Conservation (phyloP, 1,140 invertebrate genomes). For the Sarcophaga bullata region DNA sequence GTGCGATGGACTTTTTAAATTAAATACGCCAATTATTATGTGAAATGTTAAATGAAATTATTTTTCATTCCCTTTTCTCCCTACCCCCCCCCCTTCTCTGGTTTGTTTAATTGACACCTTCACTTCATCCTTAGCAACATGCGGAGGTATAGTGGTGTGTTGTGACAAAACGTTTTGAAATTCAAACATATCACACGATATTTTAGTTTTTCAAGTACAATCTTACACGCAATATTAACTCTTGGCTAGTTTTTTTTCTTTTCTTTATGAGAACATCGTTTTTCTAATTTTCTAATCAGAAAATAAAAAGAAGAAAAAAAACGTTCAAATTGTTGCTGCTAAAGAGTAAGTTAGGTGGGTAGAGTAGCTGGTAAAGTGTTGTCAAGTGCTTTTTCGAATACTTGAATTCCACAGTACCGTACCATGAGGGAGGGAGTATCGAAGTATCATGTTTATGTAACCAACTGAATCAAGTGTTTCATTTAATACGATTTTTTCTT, state of each 20-base stretch:
- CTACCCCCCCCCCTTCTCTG: neutral
- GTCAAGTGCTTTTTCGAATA: neutral
- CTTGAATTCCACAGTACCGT: neutral
- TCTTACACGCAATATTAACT: conserved; percentile 18
- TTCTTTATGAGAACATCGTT: neutral
- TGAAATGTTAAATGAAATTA: neutral
- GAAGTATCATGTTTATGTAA: neutral
- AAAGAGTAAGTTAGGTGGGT: neutral
- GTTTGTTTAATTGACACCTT: neutral
- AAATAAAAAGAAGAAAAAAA: too few relatives aligned
- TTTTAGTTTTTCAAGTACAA: neutral
- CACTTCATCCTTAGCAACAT: neutral
- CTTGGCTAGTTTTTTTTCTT: neutral
- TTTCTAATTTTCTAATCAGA: too few relatives aligned
- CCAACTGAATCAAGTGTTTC: conserved; percentile 21
- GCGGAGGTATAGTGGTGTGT: neutral
- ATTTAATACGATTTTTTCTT: neutral
- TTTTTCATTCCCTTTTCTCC: neutral
- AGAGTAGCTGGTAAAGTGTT: neutral
- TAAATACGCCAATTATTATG: neutral
- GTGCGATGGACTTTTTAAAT: neutral
- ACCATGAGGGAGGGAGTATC: too few relatives aligned
- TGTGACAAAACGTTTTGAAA: conserved; percentile 2
- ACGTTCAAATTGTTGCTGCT: too few relatives aligned
- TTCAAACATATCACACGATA: neutral